A percentile compares a stretch with the other conserved stretches of the same genome.
Conservation (phyloP, 2,888 invertebrate genomes). For the Aphelenchoides bicaudatus region DNA sequence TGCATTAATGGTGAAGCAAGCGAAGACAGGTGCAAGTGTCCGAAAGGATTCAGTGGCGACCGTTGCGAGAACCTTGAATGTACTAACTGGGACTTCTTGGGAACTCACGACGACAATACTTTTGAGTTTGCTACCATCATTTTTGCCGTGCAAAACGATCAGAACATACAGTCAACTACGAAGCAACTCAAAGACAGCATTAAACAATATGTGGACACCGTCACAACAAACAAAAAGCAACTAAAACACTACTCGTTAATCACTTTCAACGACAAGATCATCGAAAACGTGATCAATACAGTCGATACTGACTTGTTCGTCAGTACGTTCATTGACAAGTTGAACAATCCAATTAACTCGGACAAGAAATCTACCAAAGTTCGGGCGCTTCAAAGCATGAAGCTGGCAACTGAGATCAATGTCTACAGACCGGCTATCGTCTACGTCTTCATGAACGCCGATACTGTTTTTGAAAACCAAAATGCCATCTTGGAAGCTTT, state of each 20-base stretch:
- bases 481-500: conserved; percentile 3
- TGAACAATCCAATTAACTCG: conserved; percentile 23
- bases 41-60: conserved; percentile 30
- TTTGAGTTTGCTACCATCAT: conserved; percentile 21
- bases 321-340: conserved; percentile 3
- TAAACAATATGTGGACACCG: conserved; percentile 26
- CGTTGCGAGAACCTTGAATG: conserved; percentile 36
- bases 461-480: not conserved
- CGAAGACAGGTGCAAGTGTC: conserved; percentile 35
- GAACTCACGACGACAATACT: conserved; percentile 33
- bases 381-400: conserved; percentile 25
- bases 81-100: conserved; percentile 37
- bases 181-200: conserved; percentile 27
- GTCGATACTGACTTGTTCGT: conserved; percentile 29
- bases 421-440: conserved; percentile 32
- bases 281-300: conserved; percentile 28
- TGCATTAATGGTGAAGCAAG: conserved; percentile 38
- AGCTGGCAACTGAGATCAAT: conserved; percentile 26
- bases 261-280: conserved; percentile 34
- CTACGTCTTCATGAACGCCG: conserved; percentile 30
- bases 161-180: too few relatives aligned
- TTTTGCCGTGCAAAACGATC: conserved; percentile 37
- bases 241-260: conserved; percentile 38
- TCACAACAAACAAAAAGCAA: too few relatives aligned
- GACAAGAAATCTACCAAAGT: conserved; percentile 18